Percentiles rank a stretch among this genome's conserved stretches.
Evolutionary conservation across 2,797 vertebrate species (phyloP).

Genomic region (Tachyglossus aculeatus): DNA sequence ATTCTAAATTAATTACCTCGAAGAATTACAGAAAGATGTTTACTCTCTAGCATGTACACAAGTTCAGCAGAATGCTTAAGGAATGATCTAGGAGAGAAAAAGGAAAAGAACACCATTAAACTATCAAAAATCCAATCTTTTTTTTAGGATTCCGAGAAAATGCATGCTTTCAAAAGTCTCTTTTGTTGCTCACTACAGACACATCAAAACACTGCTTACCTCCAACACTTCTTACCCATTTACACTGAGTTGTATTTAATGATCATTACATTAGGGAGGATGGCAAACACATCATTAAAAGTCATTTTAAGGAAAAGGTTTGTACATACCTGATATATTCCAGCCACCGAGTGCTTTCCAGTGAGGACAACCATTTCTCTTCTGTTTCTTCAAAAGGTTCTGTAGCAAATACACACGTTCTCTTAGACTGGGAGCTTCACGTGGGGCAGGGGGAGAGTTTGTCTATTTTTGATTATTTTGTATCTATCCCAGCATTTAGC

Average conservation of each 20-base stretch:
- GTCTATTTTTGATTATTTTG: too few relatives aligned
- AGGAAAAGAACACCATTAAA: slow-evolving; percentile 1
- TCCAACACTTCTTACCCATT: too few relatives aligned
- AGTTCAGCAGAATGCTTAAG: slow-evolving; percentile 90
- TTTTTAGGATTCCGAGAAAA: too few relatives aligned
- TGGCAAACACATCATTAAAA: neutral
- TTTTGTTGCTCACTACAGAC: too few relatives aligned
- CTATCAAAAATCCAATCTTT: neutral
- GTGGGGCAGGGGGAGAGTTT: too few relatives aligned
- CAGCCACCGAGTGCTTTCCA: slow-evolving; percentile 92
- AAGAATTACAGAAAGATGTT: slow-evolving; percentile 86
- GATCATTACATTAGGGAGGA: neutral
- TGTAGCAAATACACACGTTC: slow-evolving; percentile 61
- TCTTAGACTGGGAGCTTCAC: too few relatives aligned
- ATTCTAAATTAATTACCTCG: slow-evolving; percentile 81
- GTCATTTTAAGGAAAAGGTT: neutral
- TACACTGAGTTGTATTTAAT: too few relatives aligned
- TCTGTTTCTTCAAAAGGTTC: slow-evolving; percentile 96
- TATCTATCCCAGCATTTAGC: too few relatives aligned
- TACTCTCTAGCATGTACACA: slow-evolving; percentile 87
- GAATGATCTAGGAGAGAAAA: slow-evolving; percentile 77
- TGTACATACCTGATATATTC: slow-evolving; percentile 89
- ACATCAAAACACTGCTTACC: too few relatives aligned
- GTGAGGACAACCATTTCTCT: slow-evolving; percentile 91
- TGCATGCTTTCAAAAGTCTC: too few relatives aligned